A percentile compares a stretch with the other conserved stretches of the same genome.
Evolutionary conservation across 2,113 vertebrate genomes (phyloP).

Genomic region (Seriola quinqueradiata): DNA sequence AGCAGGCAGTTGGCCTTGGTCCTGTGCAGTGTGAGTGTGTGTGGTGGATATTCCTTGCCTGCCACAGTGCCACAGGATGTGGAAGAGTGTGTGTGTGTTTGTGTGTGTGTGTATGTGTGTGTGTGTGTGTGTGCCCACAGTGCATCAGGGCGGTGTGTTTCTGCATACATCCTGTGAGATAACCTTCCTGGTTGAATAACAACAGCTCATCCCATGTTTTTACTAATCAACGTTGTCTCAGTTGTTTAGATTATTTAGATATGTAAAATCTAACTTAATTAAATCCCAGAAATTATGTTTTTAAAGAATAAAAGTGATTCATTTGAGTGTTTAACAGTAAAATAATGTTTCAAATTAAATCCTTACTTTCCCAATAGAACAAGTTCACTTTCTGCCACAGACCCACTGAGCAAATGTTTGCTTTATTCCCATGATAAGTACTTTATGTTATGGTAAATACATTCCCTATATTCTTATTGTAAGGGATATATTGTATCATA

Average conservation of each 20-base stretch:
- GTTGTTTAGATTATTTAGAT: not conserved
- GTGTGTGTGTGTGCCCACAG: slow-evolving; percentile 22
- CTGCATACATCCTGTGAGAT: slow-evolving; percentile 55
- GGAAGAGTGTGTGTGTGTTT: slow-evolving; percentile 36
- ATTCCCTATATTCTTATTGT: not conserved
- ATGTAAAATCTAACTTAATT: not conserved
- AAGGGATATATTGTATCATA: not conserved
- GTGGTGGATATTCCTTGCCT: slow-evolving; percentile 52
- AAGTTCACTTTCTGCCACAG: not conserved
- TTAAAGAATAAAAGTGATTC: not conserved
- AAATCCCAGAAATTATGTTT: not conserved
- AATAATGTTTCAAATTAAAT: not conserved
- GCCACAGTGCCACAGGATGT: slow-evolving; percentile 75
- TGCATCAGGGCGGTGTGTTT: slow-evolving; percentile 27
- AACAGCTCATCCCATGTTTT: slow-evolving; percentile 22
- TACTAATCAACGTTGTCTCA: slow-evolving; percentile 1
- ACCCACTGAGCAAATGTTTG: not conserved
- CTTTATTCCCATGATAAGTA: not conserved
- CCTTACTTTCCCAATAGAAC: not conserved
- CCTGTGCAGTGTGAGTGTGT: slow-evolving; percentile 68
- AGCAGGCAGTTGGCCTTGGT: slow-evolving; percentile 85
- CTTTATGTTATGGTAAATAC: not conserved
- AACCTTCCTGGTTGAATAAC: slow-evolving; percentile 54
- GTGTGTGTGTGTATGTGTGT: slow-evolving; percentile 25
- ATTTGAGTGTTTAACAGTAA: not conserved